Conservation (phyloP, 1,140 invertebrate genomes). For the Drosophila dunni region DNA sequence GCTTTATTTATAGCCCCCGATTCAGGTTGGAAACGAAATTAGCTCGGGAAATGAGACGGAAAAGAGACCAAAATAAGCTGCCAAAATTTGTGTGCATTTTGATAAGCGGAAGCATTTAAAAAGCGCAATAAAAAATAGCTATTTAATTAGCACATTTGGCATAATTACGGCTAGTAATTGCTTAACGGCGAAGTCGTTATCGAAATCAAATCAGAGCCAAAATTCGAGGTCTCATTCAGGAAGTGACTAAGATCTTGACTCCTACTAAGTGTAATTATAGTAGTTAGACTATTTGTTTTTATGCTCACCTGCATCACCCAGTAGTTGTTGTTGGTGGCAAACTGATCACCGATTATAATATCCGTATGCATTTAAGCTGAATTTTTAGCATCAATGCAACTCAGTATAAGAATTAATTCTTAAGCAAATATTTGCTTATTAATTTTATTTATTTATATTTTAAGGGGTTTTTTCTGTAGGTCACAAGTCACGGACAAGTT, state of each 20-base stretch:
- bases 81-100: conserved; percentile 60
- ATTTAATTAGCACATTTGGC: conserved; percentile 69
- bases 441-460: conserved; percentile 21
- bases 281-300: neutral
- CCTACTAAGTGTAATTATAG: neutral
- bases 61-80: conserved; percentile 10
- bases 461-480: conserved; percentile 23
- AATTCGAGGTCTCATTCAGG: conserved; percentile 17
- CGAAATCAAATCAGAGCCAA: neutral
- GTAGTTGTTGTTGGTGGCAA: conserved; percentile 83
- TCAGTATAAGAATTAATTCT: conserved; percentile 3
- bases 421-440: conserved; percentile 14
- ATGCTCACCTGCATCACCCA: conserved; percentile 84
- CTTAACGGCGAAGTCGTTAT: conserved; percentile 25
- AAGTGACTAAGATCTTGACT: neutral
- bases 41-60: conserved; percentile 9
- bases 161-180: conserved; percentile 65
- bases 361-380: conserved; percentile 85
- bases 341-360: conserved; percentile 84
- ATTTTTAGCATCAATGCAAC: conserved; percentile 66
- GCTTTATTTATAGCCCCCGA: conserved; percentile 66
- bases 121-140: conserved; percentile 33
- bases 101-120: conserved; percentile 73
- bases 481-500: conserved; percentile 68
- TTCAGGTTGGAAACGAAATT: conserved; percentile 34